Conservation (phyloP, 1,140 invertebrate genomes). For the Panulirus ornatus region DNA sequence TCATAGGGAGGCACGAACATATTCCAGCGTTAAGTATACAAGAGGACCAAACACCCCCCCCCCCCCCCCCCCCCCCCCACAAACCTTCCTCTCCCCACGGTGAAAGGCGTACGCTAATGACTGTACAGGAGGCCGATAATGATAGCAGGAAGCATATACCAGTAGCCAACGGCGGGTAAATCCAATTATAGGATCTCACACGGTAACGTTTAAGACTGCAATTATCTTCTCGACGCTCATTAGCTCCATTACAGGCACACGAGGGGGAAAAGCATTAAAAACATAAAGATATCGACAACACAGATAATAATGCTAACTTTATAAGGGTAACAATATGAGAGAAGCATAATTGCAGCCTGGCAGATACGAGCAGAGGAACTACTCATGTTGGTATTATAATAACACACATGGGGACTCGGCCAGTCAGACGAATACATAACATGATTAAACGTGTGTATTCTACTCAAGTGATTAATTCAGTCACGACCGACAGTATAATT, state of each 20-base stretch:
- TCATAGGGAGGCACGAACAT: no score
- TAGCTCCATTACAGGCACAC: neutral
- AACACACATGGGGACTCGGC: neutral
- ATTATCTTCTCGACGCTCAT: neutral
- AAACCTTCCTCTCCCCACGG: neutral
- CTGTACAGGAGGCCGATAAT: neutral
- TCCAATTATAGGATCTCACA: neutral
- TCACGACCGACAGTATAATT: neutral
- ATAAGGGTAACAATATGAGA: neutral
- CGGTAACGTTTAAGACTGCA: neutral
- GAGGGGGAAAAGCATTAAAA: neutral
- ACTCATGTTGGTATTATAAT: neutral
- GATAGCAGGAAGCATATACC: neutral
- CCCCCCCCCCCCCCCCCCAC: neutral
- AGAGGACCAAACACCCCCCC: no score
- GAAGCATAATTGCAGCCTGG: neutral
- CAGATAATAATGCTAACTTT: neutral
- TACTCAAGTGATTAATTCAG: neutral
- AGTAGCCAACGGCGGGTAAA: neutral
- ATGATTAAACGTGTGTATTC: neutral
- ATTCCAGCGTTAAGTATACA: no score
- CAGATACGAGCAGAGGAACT: neutral
- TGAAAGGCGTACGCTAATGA: neutral
- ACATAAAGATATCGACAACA: slow-evolving; percentile 3
- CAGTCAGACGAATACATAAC: neutral